Evolutionary conservation across 2,888 invertebrate genomes (phyloP).

Genomic region (Rambutsinella grinnellia): DNA sequence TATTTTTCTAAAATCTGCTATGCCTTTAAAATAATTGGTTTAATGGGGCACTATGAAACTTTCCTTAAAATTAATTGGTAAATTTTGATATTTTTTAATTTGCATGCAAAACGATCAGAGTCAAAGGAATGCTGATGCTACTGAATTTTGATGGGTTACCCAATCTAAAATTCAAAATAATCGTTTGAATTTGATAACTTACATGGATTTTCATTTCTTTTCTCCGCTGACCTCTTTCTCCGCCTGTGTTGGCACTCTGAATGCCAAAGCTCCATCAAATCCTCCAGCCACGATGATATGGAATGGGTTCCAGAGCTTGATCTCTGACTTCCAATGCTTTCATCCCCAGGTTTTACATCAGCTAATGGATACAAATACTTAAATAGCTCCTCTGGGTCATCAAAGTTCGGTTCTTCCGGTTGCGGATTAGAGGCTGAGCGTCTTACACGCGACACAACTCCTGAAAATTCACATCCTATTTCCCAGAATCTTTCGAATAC

Average conservation of each 20-base stretch:
- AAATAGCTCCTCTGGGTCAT: constrained; percentile 57
- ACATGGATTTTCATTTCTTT: neutral
- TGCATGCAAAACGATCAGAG: too few relatives aligned
- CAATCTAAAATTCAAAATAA: too few relatives aligned
- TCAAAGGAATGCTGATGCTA: too few relatives aligned
- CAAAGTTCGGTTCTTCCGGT: constrained; percentile 30
- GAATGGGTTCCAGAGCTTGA: constrained; percentile 23
- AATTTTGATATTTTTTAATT: too few relatives aligned
- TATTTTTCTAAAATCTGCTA: too few relatives aligned
- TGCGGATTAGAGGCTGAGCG: constrained; percentile 27
- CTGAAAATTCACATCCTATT: constrained; percentile 54
- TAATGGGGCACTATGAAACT: too few relatives aligned
- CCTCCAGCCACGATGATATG: constrained; percentile 50
- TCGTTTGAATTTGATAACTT: neutral
- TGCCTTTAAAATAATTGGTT: too few relatives aligned
- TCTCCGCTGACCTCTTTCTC: neutral
- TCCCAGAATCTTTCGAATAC: constrained; percentile 57
- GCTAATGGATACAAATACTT: constrained; percentile 62
- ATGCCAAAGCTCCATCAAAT: constrained; percentile 57
- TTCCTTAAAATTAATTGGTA: too few relatives aligned
- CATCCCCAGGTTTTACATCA: constrained; percentile 21
- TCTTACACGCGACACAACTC: constrained; percentile 38
- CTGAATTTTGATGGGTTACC: too few relatives aligned
- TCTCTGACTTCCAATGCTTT: constrained; percentile 17
- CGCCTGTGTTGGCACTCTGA: constrained; percentile 45